Evolutionary conservation across 2,888 invertebrate genomes (phyloP), one percentile per base, ranked within the genome.

Genomic region (Drepana falcataria): DNA sequence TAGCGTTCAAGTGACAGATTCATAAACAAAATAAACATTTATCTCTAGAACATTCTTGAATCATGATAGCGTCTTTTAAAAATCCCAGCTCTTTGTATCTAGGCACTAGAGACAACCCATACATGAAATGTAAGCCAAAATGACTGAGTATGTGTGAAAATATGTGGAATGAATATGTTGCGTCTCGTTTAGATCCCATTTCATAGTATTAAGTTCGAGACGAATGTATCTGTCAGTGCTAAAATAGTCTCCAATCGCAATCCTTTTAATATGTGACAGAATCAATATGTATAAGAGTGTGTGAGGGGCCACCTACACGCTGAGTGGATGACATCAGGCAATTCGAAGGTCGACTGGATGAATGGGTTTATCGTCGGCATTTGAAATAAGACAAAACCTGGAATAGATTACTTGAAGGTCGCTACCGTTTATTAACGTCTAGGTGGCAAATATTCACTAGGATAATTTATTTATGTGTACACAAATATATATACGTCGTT

Each of bases 301-400:
- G 2, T 3, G 37, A 37, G 35, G 33, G 21, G 35, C 47, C 47
- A 33, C 63, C 57, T 61, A 66, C 64, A 47, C 37, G 53, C 41
- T 56, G 54, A 47, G 52, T 53, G 34, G 49, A 61, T 75, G 72
- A 71, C 69, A 72, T 71, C 73, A 72, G 59, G 53, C 59, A 57
- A 53, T 48, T 53, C 56, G 55, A 65, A 66, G 59, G 61, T 63
- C 66, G 59, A 51, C 56, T 68, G 63, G 61, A 58, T 61, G 63
- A 61, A 59, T 53, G 44, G 44, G 9, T 34, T 51, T 51, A 34
- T 34, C 40, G 41, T 41, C 51, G 51, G 7, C 59, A 53, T 52
- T 58, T 59, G 57, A 59, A 59, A 54, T 47, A 33, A 41, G 40
- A 60, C 34, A 52, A 55, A 54, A 62, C 57, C 60, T 59, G 59